Evolutionary conservation across 2,797 vertebrate species (phyloP), one percentile per base, ranked within the genome.

Genomic region (Tokudaia muenninki): DNA sequence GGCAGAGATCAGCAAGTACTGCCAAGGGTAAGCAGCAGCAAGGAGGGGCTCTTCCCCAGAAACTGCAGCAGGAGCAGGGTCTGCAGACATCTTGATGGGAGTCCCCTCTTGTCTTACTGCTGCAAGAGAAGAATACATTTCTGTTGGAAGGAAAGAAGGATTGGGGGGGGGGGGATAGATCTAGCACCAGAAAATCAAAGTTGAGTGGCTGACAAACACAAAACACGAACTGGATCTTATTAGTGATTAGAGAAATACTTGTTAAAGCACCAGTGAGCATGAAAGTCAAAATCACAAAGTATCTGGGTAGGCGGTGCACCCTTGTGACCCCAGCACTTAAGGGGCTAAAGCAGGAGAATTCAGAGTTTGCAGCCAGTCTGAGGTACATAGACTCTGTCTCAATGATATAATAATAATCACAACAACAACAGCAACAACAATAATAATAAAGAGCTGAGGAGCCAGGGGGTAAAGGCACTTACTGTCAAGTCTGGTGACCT

Each of bases 261-360:
- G 50, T 91, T 74, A 82, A 82, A 87, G 57, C 1, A n/a, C 52
- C 16, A 67, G 14, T 9, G 47, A 83, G 65, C 26, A 22, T 22
- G 9, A n/a, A 55, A 55, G 88, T 80, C 41, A 67, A 94, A 93
- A 96, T 47, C 14, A 72, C 93, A 61, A n/a, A 67, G 16, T 26
- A 1, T 34, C 67, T 50, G 41, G 17, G 10, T 37, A 29, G 26
- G 37, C 44, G 47, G 29, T 31, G 19, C 16, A 34, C 1, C 1
- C 37, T 50, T 47, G n/a, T 72, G 12, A 57, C 29, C 90, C 37
- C 47, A 82, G 79, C 29, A 82, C 17, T 59, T 44, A 8, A 65
- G n/a, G 67, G 89, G 78, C 29, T 17, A 52, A 72, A 29, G 26
- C n/a, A 59, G 59, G 41, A 50, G 31, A 24, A 19, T 63, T n/a